Percentiles rank a stretch among this genome's conserved stretches.
These are phyloP conservation scores for Nematopogon swammerdamellus DNA, from an alignment of 2,888 invertebrate genomes.

Conservation along the genomic window DNA sequence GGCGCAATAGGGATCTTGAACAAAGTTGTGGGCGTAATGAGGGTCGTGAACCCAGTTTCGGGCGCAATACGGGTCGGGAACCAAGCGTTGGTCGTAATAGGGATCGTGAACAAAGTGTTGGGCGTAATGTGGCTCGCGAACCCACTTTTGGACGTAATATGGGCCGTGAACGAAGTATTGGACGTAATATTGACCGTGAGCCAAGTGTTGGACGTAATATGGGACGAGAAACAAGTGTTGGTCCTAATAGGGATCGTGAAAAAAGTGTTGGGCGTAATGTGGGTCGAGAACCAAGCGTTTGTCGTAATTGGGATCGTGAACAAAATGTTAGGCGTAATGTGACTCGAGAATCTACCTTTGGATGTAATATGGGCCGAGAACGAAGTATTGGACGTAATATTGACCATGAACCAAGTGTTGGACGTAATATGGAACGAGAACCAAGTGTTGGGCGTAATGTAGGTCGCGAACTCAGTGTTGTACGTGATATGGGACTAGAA, in stretches of 20 bases:
- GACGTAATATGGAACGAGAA: conserved; percentile 14
- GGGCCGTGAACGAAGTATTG: neutral
- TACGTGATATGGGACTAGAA: conserved; percentile 10
- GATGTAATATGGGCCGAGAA: neutral
- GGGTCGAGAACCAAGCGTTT: neutral
- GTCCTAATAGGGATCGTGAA: conserved; percentile 10
- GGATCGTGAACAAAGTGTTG: conserved; percentile 22
- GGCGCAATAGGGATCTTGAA: conserved; percentile 10
- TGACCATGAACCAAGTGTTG: conserved; percentile 21
- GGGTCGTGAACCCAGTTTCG: neutral
- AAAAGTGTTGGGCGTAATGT: conserved; percentile 16
- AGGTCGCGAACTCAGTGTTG: conserved; percentile 13
- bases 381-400: conserved; percentile 7
- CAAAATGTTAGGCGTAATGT: conserved; percentile 2
- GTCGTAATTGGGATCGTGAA: neutral
- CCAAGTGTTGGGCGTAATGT: conserved; percentile 10
- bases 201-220: conserved; percentile 19
- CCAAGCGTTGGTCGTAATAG: conserved; percentile 8
- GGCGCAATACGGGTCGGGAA: neutral
- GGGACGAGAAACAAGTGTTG: conserved; percentile 9
- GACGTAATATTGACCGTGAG: conserved; percentile 17
- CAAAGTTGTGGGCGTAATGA: conserved; percentile 15
- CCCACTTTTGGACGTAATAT: conserved; percentile 2
- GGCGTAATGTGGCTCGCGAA: conserved; percentile 14
- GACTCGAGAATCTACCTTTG: neutral